Conservation (phyloP, 2,113 vertebrate species). For the Eira barbara region DNA sequence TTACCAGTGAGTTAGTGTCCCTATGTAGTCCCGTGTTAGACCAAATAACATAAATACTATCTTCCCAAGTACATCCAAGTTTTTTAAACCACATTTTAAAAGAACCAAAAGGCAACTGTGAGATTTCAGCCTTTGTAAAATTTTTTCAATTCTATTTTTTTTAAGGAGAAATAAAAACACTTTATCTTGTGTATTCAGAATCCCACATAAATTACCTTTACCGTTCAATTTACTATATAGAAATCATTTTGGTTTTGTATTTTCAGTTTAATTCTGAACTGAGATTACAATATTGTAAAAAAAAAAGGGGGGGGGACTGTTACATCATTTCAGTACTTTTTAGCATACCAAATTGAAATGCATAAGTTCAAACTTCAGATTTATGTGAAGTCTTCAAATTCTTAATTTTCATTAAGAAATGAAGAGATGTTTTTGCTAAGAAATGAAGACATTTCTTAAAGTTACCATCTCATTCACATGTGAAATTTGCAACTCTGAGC, state of each 20-base stretch:
- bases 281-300: constrained; percentile 70
- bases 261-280: constrained; percentile 68
- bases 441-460: constrained; percentile 55
- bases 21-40: not conserved
- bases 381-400: constrained; percentile 77
- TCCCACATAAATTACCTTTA: constrained; percentile 66
- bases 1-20: not conserved
- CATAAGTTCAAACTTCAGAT: constrained; percentile 74
- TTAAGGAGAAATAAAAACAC: constrained; percentile 48
- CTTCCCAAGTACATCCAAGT: not conserved
- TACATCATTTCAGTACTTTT: constrained; percentile 71
- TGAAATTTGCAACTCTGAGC: constrained; percentile 32
- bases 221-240: constrained; percentile 66
- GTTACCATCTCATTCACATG: constrained; percentile 56
- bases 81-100: constrained; percentile 16
- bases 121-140: not conserved
- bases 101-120: not conserved
- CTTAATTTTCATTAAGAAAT: not conserved
- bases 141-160: not conserved
- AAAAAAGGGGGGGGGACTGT: not conserved
- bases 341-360: constrained; percentile 79
- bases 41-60: not conserved
- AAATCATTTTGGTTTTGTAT: constrained; percentile 71
- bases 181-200: constrained; percentile 53
- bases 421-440: too few species aligned